phyloP scores from a whole-genome alignment of 2,113 vertebrate genomes.

The Planiliza haematocheilus region DNA sequence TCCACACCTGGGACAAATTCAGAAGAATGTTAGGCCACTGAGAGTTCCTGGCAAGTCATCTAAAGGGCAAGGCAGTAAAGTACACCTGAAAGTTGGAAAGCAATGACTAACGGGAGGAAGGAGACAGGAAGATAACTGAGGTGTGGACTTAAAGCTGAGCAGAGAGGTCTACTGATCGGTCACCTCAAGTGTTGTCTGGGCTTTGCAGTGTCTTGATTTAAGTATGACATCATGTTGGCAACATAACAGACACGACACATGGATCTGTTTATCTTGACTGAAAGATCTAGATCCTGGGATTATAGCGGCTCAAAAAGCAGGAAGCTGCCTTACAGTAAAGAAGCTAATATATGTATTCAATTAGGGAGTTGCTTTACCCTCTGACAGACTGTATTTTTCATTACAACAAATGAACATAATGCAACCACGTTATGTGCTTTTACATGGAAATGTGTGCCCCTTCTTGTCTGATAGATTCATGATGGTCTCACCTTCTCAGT shows the following conservation, averaged over 20 bases:
- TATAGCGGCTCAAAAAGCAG: background rate
- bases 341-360: background rate
- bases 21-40: slow-evolving; percentile 70
- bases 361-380: background rate
- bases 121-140: slow-evolving; percentile 24
- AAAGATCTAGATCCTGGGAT: background rate
- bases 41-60: slow-evolving; percentile 57
- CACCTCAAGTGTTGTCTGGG: slow-evolving; percentile 11
- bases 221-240: slow-evolving; percentile 28
- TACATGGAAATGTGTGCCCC: background rate
- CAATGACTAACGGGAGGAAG: slow-evolving; percentile 41
- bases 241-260: slow-evolving; percentile 35
- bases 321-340: background rate
- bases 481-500: slow-evolving; percentile 66
- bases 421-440: background rate
- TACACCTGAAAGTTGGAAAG: slow-evolving; percentile 41
- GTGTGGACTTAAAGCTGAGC: slow-evolving; percentile 1
- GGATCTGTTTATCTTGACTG: slow-evolving; percentile 38
- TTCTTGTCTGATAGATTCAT: slow-evolving; percentile 57
- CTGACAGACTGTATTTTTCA: background rate
- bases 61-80: slow-evolving; percentile 66
- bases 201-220: slow-evolving; percentile 25
- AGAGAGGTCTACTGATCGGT: background rate
- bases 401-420: background rate
- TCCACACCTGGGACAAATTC: slow-evolving; percentile 79